Evolutionary conservation across 2,888 invertebrate genomes (phyloP).

Genomic region (Tinea pellionella): DNA sequence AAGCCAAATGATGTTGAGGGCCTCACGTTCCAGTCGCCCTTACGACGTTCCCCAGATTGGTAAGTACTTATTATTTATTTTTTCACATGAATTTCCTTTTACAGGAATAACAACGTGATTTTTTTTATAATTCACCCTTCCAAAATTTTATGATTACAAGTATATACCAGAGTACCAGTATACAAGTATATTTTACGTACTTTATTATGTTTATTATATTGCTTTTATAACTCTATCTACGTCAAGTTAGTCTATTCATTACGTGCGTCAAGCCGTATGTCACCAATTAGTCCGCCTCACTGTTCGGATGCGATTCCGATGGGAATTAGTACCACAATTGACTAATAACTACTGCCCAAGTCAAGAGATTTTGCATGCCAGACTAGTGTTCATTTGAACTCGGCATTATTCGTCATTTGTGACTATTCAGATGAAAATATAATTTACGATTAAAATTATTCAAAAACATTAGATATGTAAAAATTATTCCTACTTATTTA

Average conservation of each 20-base stretch:
- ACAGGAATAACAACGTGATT: not conserved
- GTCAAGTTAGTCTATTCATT: not conserved
- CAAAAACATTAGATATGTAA: too few species aligned
- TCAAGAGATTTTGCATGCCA: not conserved
- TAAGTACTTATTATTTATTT: constrained; percentile 48
- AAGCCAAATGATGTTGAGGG: constrained; percentile 82
- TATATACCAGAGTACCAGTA: too few species aligned
- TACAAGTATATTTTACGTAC: too few species aligned
- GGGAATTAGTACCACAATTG: constrained; percentile 1
- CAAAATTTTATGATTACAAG: too few species aligned
- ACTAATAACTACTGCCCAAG: not conserved
- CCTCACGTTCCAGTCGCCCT: constrained; percentile 79
- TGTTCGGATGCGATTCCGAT: not conserved
- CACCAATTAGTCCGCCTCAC: not conserved
- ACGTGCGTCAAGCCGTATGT: not conserved
- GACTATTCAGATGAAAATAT: too few species aligned
- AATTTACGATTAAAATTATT: too few species aligned
- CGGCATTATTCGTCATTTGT: too few species aligned
- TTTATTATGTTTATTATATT: too few species aligned
- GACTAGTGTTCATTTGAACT: not conserved
- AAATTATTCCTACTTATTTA: too few species aligned
- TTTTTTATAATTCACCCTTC: too few species aligned
- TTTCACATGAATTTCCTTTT: not conserved
- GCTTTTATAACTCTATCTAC: too few species aligned
- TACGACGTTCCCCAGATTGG: constrained; percentile 91